Evolutionary conservation across 2,797 vertebrate genomes (phyloP).

Genomic region (Crenuchus spilurus): DNA sequence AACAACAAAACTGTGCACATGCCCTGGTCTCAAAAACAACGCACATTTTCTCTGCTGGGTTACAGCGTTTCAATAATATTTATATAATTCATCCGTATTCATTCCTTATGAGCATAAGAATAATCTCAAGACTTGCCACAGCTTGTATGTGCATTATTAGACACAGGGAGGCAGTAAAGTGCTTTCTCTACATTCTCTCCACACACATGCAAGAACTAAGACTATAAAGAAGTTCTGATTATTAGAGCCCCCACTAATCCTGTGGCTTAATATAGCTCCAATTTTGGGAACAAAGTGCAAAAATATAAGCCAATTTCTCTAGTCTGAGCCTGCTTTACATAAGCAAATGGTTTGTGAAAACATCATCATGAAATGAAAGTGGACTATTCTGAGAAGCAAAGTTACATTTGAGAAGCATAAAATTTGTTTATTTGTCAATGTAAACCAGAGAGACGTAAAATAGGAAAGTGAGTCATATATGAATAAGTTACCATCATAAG

Average conservation of each 20-base stretch:
- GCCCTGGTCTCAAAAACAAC: too few relatives aligned
- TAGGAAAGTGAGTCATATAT: not conserved
- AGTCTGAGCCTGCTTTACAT: not conserved
- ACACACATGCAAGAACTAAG: not conserved
- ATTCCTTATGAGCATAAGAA: not conserved
- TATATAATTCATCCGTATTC: not conserved
- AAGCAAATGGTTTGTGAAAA: slow-evolving; percentile 2
- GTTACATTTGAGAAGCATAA: not conserved
- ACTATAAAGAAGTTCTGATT: not conserved
- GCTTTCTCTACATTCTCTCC: slow-evolving; percentile 16
- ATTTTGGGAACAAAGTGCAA: not conserved
- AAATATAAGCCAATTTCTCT: slow-evolving; percentile 8
- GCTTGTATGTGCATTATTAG: slow-evolving; percentile 16
- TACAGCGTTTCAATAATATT: too few relatives aligned
- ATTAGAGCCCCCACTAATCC: not conserved
- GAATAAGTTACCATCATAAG: not conserved
- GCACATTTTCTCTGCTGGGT: too few relatives aligned
- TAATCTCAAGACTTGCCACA: not conserved
- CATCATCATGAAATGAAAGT: not conserved
- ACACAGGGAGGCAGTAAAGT: slow-evolving; percentile 57
- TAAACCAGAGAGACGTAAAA: not conserved
- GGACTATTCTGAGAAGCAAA: not conserved
- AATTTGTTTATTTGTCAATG: not conserved
- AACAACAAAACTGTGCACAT: too few relatives aligned
- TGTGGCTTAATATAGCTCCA: slow-evolving; percentile 8